phyloP scores from a whole-genome alignment of 2,888 invertebrate genomes.

The Drosophila falleni region DNA sequence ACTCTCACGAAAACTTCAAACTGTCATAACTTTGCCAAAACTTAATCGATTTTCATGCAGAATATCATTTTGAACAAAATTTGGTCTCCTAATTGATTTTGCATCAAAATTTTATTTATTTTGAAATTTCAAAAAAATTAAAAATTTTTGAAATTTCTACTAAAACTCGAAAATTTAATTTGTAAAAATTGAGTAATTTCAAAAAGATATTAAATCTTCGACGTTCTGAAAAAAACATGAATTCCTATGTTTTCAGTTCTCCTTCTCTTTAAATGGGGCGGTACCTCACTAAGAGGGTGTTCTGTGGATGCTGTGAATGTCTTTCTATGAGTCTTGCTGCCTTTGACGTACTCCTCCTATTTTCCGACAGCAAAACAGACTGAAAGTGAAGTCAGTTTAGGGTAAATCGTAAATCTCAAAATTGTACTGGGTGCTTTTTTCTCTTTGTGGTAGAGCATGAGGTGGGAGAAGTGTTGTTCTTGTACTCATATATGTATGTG shows the following conservation, averaged over 20 bases:
- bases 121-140: too few relatives aligned
- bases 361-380: constrained; percentile 23
- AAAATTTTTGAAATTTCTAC: too few relatives aligned
- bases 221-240: neutral
- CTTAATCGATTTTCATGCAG: too few relatives aligned
- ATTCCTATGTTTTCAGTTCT: neutral
- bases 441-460: neutral
- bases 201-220: neutral
- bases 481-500: neutral
- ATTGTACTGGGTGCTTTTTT: neutral
- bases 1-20: too few relatives aligned
- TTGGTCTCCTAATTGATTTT: too few relatives aligned
- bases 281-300: neutral
- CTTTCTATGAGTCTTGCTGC: constrained; percentile 5
- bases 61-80: too few relatives aligned
- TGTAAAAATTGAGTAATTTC: neutral
- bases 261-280: neutral
- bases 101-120: too few relatives aligned
- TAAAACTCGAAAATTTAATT: too few relatives aligned
- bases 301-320: constrained; percentile 17
- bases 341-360: neutral
- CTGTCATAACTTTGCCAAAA: too few relatives aligned
- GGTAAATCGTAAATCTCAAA: constrained; percentile 22
- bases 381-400: constrained; percentile 61
- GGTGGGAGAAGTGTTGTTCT: neutral